Evolutionary conservation across 2,113 vertebrate genomes (phyloP), one percentile per base, ranked within the genome.

Genomic region (Emydura subglobosa): DNA sequence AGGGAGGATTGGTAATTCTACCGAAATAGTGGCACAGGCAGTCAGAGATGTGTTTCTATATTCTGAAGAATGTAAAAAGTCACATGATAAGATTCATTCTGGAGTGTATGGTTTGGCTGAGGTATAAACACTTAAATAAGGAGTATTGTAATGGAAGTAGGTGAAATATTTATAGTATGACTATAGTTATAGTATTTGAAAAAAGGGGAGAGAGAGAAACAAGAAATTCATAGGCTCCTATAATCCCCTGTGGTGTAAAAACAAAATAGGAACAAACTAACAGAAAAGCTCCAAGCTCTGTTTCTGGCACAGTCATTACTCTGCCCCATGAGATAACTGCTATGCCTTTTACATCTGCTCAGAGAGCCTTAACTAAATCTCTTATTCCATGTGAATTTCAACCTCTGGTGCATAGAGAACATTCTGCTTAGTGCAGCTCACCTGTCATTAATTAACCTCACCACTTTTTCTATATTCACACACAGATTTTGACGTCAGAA

Each of bases 131-230:
- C 49, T 82, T 83, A 17, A 22, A n/a, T 17, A 6, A 13, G 42
- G 81, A 53, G 42, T 7, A 22, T 1, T 47, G 8, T 51, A 21
- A 10, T 2, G 42, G 68, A 51, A 42, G 55, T 29, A 17, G 68
- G 19, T 80, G 5, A 53, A 25, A 29, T 39, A 54, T 21, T 13
- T 34, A 76, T 83, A 47, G 82, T 55, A 11, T 17, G 44, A 79
- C 51, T 12, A 19, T 85, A 16, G 51, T 29, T 34, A 1, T 34
- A 61, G 31, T 25, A 49, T 27, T 17, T 0, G 0, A n/a, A 34
- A 57, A 51, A 7, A 7, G 10, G 39, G 12, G 11, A 47, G 10
- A 53, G 49, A 76, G 11, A 53, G 49, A 76, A 9, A 14, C 59
- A 24, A 78, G 34, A 7, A 17, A 47, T 88, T 25, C 88, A 79